Percentiles rank a stretch among this genome's conserved stretches.
phyloP scores from a whole-genome alignment of 2,888 invertebrate genomes.

The Bedellia somnulentella region DNA sequence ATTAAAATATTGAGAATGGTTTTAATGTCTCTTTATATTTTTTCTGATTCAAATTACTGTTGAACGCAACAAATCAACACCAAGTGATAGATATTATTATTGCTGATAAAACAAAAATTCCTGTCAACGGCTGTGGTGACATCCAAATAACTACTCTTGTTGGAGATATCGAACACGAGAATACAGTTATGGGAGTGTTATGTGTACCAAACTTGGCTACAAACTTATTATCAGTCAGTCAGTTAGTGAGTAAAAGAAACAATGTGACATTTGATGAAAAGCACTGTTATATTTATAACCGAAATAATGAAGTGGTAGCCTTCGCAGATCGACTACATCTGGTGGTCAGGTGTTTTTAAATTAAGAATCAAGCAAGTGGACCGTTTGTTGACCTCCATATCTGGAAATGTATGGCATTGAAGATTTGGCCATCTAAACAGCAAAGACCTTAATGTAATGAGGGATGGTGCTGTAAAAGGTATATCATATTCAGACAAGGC shows the following conservation, averaged over 20 bases:
- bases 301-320: not conserved
- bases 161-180: not conserved
- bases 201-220: not conserved
- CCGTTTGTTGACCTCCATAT: conserved; percentile 1
- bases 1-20: too few species aligned
- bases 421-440: not conserved
- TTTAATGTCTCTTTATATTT: too few species aligned
- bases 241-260: not conserved
- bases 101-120: not conserved
- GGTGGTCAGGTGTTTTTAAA: conserved; percentile 1
- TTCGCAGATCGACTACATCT: not conserved
- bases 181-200: not conserved
- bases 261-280: conserved; percentile 1
- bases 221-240: too few species aligned
- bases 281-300: conserved; percentile 1
- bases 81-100: not conserved
- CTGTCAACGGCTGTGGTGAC: conserved; percentile 1
- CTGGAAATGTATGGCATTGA: not conserved
- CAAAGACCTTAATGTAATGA: not conserved
- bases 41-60: too few species aligned
- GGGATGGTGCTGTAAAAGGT: conserved; percentile 10
- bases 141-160: not conserved
- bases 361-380: conserved; percentile 1
- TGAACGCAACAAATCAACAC: not conserved
- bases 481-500: conserved; percentile 9